phyloP scores from a whole-genome alignment of 2,113 vertebrate genomes.

The Carettochelys insculpta region DNA sequence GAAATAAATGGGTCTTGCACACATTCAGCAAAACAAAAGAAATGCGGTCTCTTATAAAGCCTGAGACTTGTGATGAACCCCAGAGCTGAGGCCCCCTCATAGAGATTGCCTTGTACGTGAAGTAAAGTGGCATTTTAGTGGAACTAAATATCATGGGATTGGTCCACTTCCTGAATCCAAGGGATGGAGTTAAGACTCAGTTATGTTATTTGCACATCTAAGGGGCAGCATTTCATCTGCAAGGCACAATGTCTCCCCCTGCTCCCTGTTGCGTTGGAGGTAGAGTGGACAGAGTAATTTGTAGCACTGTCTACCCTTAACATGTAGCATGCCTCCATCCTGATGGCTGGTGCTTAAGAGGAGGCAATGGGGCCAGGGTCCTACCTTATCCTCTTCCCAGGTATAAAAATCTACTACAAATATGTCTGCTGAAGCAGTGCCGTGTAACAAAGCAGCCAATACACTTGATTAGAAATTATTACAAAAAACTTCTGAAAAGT shows the following conservation, averaged over 20 bases:
- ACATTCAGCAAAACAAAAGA: not conserved
- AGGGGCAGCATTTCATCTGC: not conserved
- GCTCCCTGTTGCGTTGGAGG: not conserved
- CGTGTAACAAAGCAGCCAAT: not conserved
- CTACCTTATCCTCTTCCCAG: not conserved
- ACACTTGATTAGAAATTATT: not conserved
- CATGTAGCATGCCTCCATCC: not conserved
- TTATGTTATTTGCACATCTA: accelerated
- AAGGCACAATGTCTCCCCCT: not conserved
- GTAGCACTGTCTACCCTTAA: accelerated
- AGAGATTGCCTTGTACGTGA: not conserved
- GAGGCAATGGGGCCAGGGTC: not conserved
- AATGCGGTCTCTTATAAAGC: not conserved
- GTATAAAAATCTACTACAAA: not conserved
- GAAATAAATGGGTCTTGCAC: not conserved
- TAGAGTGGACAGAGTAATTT: not conserved
- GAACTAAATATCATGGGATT: not conserved
- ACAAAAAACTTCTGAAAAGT: not conserved
- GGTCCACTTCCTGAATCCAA: not conserved
- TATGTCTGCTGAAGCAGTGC: not conserved
- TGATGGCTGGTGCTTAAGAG: not conserved
- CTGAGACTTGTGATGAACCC: not conserved
- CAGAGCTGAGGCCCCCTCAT: not conserved
- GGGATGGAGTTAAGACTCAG: not conserved
- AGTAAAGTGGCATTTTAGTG: not conserved